phyloP scores from a whole-genome alignment of 2,888 invertebrate genomes.

The Xanthorhoe designata region DNA sequence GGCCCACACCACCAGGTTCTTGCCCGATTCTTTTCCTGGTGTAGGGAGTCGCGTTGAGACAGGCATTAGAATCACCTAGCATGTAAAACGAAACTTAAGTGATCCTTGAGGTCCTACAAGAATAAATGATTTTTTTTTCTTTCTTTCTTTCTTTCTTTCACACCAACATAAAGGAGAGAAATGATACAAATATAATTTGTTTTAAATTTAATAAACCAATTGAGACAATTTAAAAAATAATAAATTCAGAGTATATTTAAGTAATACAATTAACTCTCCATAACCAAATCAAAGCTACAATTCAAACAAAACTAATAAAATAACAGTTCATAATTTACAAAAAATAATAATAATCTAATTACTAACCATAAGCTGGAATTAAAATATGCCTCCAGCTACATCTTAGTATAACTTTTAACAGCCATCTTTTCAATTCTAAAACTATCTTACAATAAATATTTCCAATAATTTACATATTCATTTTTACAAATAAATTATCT shows the following conservation, averaged over 20 bases:
- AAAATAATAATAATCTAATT: slow-evolving; percentile 4
- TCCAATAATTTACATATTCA: slow-evolving; percentile 14
- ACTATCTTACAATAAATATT: slow-evolving; percentile 32
- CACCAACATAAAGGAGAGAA: neutral
- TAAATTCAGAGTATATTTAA: neutral
- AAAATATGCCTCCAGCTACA: slow-evolving; percentile 37
- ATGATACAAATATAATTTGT: neutral
- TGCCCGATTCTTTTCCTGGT: too few species aligned
- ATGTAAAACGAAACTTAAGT: too few species aligned
- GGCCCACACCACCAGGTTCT: too few species aligned
- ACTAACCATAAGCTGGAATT: slow-evolving; percentile 31
- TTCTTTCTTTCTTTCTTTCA: too few species aligned
- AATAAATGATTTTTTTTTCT: too few species aligned
- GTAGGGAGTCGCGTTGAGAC: too few species aligned
- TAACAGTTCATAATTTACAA: slow-evolving; percentile 3
- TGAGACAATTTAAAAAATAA: neutral
- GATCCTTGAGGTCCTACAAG: too few species aligned
- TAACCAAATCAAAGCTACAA: neutral
- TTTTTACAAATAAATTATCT: slow-evolving; percentile 27
- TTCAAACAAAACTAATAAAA: neutral
- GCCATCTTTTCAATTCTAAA: slow-evolving; percentile 50
- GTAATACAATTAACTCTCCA: neutral
- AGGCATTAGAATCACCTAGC: too few species aligned
- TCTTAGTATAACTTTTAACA: slow-evolving; percentile 51
- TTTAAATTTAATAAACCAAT: slow-evolving; percentile 13